Percentiles rank a stretch among this genome's conserved stretches.
phyloP scores from a whole-genome alignment of 2,888 invertebrate genomes.

The Caenorhabditis sulstoni region DNA sequence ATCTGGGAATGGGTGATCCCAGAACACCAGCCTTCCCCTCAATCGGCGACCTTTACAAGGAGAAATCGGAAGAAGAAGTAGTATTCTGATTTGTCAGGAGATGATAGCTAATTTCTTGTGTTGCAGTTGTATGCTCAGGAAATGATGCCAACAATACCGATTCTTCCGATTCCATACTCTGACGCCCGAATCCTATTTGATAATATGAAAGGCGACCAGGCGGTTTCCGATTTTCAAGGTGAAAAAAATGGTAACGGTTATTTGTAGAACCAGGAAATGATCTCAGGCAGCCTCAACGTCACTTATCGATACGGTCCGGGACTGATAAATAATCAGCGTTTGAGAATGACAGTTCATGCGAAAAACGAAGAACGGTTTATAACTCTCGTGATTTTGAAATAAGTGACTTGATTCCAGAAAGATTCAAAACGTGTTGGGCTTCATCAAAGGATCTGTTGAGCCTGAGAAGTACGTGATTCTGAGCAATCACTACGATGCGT shows the following conservation, averaged over 20 bases:
- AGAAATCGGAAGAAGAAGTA: constrained; percentile 62
- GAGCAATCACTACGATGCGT: constrained; percentile 84
- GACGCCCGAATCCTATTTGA: constrained; percentile 79
- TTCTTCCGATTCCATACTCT: constrained; percentile 81
- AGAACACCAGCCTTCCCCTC: constrained; percentile 83
- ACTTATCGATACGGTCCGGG: constrained; percentile 81
- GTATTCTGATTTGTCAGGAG: too few species aligned
- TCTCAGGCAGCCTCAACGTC: constrained; percentile 58
- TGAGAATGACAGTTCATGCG: constrained; percentile 70
- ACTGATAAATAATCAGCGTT: constrained; percentile 70
- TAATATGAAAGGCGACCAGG: constrained; percentile 75
- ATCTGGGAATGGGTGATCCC: constrained; percentile 82
- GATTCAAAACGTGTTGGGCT: constrained; percentile 81
- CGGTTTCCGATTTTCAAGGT: constrained; percentile 80
- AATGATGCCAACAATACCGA: constrained; percentile 81
- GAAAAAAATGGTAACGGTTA: not conserved
- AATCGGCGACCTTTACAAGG: constrained; percentile 79
- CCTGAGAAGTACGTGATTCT: constrained; percentile 83
- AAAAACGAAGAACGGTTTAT: constrained; percentile 65
- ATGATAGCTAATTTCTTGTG: not conserved
- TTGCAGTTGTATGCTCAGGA: constrained; percentile 33
- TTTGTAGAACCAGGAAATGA: not conserved
- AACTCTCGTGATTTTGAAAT: not conserved
- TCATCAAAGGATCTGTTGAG: constrained; percentile 79
- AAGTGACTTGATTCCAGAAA: constrained; percentile 44